These are phyloP conservation scores for Dilophus febrilis DNA, from an alignment of 2,888 invertebrate genomes.

Conservation along the genomic window DNA sequence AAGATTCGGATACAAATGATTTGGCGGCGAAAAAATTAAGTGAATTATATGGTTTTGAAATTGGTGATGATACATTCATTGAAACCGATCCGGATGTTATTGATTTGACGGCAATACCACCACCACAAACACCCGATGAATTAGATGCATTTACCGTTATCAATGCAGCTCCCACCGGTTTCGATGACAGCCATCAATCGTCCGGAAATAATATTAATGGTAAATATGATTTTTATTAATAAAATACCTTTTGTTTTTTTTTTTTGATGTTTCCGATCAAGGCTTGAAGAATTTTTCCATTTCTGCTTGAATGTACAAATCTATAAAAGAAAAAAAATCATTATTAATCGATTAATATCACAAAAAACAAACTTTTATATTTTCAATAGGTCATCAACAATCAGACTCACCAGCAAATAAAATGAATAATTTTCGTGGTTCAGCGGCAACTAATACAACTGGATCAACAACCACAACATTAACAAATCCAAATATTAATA, in stretches of 20 bases:
- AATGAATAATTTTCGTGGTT: too few relatives aligned
- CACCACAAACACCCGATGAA: constrained; percentile 71
- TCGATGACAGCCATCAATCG: too few relatives aligned
- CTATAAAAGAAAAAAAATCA: too few relatives aligned
- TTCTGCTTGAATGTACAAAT: too few relatives aligned
- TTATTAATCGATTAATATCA: too few relatives aligned
- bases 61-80: constrained; percentile 30
- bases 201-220: not conserved
- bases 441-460: constrained; percentile 15
- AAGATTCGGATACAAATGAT: constrained; percentile 19
- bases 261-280: too few relatives aligned
- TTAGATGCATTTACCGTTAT: constrained; percentile 53
- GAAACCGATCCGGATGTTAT: constrained; percentile 74
- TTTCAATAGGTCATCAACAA: too few relatives aligned
- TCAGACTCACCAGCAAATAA: too few relatives aligned
- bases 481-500: constrained; percentile 1
- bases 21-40: constrained; percentile 28
- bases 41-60: constrained; percentile 30
- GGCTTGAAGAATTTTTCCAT: too few relatives aligned
- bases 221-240: constrained; percentile 14
- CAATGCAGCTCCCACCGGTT: constrained; percentile 56
- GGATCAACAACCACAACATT: too few relatives aligned
- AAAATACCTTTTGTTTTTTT: too few relatives aligned
- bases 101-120: constrained; percentile 74
- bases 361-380: too few relatives aligned